phyloP scores from a whole-genome alignment of 2,888 invertebrate species.

The Prostheceraeus crozeri region DNA sequence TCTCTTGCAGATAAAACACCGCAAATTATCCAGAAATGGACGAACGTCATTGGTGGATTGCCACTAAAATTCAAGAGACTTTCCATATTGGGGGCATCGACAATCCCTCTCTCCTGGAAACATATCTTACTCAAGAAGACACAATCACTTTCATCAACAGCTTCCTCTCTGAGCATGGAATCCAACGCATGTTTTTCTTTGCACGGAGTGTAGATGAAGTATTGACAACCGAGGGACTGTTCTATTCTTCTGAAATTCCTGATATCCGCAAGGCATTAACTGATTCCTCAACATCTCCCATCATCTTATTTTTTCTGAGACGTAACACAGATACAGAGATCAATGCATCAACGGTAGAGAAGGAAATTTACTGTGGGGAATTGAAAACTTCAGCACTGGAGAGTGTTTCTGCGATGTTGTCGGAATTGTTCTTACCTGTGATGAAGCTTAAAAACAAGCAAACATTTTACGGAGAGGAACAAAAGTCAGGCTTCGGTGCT shows the following conservation, averaged over 20 bases:
- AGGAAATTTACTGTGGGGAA: constrained; percentile 55
- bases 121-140: constrained; percentile 52
- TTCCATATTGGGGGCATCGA: constrained; percentile 53
- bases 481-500: constrained; percentile 47
- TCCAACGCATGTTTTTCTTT: constrained; percentile 52
- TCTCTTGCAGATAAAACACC: no score
- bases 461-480: constrained; percentile 53
- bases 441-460: constrained; percentile 52
- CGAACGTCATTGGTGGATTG: constrained; percentile 58
- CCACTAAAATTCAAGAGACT: constrained; percentile 55
- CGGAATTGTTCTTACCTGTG: constrained; percentile 54
- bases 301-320: constrained; percentile 52
- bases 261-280: constrained; percentile 10
- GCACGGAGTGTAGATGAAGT: no score
- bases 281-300: constrained; percentile 31
- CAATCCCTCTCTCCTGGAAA: constrained; percentile 52
- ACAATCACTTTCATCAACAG: constrained; percentile 51
- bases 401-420: constrained; percentile 48
- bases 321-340: constrained; percentile 51
- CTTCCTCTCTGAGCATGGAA: constrained; percentile 51
- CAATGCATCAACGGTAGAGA: constrained; percentile 49
- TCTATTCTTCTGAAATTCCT: constrained; percentile 15
- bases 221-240: no score
- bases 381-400: constrained; percentile 54
- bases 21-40: no score